These are phyloP conservation scores for Scolopax mira DNA, from an alignment of 2,113 vertebrate genomes.

Conservation along the genomic window DNA sequence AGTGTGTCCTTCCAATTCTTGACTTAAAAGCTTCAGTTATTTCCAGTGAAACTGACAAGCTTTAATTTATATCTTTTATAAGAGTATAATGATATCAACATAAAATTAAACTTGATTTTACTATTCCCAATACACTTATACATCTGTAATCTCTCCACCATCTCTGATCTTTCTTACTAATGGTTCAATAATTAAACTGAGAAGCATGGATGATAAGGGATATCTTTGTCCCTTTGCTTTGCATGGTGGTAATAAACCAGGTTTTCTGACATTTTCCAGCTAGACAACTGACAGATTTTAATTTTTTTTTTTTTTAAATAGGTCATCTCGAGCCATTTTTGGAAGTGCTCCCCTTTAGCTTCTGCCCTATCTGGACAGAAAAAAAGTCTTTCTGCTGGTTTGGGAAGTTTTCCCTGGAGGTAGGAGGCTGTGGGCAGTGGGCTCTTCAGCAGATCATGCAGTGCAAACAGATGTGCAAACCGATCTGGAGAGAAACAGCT, in stretches of 20 bases:
- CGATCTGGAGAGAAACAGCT: not conserved
- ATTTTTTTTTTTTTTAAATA: not conserved
- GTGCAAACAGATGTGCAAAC: not conserved
- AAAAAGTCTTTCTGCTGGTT: not conserved
- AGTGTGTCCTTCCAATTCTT: not conserved
- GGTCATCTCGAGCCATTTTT: not conserved
- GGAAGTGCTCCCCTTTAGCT: not conserved
- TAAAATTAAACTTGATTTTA: slow-evolving; percentile 43
- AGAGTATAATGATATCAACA: not conserved
- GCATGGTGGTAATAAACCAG: not conserved
- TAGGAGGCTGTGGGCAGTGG: not conserved
- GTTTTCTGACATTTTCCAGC: not conserved
- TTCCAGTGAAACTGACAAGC: not conserved
- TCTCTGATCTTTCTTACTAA: slow-evolving; percentile 13
- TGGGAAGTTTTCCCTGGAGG: not conserved
- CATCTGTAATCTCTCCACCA: not conserved
- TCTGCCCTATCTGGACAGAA: not conserved
- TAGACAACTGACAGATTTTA: not conserved
- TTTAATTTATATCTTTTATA: slow-evolving; percentile 23
- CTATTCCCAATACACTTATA: not conserved
- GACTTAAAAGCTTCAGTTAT: slow-evolving; percentile 28
- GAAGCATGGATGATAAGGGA: not conserved
- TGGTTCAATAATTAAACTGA: slow-evolving; percentile 36
- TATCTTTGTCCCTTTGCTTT: not conserved
- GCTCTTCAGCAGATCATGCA: not conserved